Percentiles rank a stretch among this genome's conserved stretches.
Evolutionary conservation across 2,113 vertebrate species (phyloP).

Genomic region (Hypanus sabinus): DNA sequence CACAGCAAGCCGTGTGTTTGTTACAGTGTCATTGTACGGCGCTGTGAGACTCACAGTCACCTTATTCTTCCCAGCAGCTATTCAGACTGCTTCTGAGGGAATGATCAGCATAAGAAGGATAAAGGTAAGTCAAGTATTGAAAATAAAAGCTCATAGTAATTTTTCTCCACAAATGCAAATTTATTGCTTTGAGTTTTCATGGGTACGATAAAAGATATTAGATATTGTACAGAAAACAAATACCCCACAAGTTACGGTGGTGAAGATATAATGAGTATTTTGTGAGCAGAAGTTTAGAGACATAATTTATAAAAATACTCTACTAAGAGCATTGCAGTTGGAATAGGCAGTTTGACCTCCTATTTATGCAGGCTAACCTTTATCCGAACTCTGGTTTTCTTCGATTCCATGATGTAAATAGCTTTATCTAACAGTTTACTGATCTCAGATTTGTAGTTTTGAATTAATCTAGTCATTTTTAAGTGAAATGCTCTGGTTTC

Average conservation of each 20-base stretch:
- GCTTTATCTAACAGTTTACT: neutral
- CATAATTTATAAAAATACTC: neutral
- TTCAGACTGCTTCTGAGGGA: constrained; percentile 77
- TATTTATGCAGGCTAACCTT: neutral
- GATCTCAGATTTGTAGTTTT: neutral
- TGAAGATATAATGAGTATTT: neutral
- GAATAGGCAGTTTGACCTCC: neutral
- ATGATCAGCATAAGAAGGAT: constrained; percentile 81
- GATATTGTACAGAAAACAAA: neutral
- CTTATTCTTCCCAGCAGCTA: constrained; percentile 81
- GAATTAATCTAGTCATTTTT: neutral
- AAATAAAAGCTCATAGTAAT: no score
- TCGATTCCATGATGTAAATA: neutral
- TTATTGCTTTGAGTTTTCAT: neutral
- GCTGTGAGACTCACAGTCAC: constrained; percentile 82
- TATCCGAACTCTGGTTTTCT: neutral
- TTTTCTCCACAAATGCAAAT: fast-evolving
- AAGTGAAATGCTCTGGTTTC: neutral
- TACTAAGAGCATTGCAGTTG: neutral
- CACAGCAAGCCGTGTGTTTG: constrained; percentile 77
- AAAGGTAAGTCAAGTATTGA: constrained; percentile 60
- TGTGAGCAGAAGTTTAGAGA: neutral
- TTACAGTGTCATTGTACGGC: constrained; percentile 73
- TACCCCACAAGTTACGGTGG: neutral
- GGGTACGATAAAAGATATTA: neutral